Percentiles rank a stretch among this genome's conserved stretches.
Conservation (phyloP, 2,888 invertebrate genomes). For the Dugesia japonica region DNA sequence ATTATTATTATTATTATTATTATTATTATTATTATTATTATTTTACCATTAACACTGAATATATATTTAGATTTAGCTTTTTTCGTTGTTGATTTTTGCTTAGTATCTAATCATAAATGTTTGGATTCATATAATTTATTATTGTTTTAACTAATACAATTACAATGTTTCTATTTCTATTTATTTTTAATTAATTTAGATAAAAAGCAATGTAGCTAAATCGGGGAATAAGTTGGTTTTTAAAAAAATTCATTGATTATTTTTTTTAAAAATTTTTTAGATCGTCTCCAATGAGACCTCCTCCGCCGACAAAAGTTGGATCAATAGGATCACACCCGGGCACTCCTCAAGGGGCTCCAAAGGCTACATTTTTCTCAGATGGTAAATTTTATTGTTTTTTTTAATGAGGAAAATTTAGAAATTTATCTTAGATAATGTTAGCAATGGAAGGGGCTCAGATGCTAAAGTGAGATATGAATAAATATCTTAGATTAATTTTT, state of each 20-base stretch:
- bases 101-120: too few species aligned
- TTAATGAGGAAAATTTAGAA: too few species aligned
- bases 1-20: conserved; percentile 3
- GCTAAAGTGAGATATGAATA: not conserved
- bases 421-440: not conserved
- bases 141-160: not conserved
- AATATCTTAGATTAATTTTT: too few species aligned
- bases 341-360: conserved; percentile 26
- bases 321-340: conserved; percentile 30
- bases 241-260: conserved; percentile 59
- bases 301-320: conserved; percentile 26
- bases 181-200: not conserved
- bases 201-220: not conserved
- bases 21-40: too few species aligned
- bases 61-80: too few species aligned
- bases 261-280: not conserved
- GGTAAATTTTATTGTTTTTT: not conserved
- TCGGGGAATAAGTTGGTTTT: conserved; percentile 36
- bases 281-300: conserved; percentile 22
- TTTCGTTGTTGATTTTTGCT: too few species aligned
- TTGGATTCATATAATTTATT: not conserved
- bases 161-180: not conserved
- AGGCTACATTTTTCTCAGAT: not conserved
- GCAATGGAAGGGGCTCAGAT: not conserved
- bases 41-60: too few species aligned